These are phyloP conservation scores for Jaculus jaculus DNA, from an alignment of 2,113 vertebrate species.

Conservation along the genomic window DNA sequence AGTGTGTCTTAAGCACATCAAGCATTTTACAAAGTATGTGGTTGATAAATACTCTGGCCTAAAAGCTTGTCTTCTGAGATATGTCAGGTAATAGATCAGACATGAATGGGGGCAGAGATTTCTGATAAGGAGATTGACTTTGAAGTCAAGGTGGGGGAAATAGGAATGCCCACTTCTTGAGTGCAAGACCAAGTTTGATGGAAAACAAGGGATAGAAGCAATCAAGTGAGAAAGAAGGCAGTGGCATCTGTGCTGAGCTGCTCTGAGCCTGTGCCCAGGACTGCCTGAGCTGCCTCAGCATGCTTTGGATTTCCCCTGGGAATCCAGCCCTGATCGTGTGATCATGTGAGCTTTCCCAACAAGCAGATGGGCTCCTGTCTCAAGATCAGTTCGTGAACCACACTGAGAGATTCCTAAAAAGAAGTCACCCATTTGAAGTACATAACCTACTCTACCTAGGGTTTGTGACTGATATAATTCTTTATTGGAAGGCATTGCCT, in stretches of 20 bases:
- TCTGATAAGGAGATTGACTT: constrained; percentile 21
- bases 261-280: constrained; percentile 38
- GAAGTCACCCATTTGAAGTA: constrained; percentile 46
- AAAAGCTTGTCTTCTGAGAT: constrained; percentile 22
- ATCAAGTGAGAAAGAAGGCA: background rate
- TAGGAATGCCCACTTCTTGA: background rate
- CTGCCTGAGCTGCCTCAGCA: constrained; percentile 31
- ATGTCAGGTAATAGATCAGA: constrained; percentile 24
- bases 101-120: constrained; percentile 1
- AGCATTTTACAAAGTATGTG: background rate
- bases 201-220: background rate
- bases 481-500: constrained; percentile 78
- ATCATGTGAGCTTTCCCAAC: background rate
- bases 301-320: background rate
- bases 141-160: background rate
- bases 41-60: constrained; percentile 21
- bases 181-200: background rate
- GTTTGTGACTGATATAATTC: constrained; percentile 76
- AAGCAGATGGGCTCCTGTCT: background rate
- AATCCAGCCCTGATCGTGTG: background rate
- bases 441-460: constrained; percentile 65
- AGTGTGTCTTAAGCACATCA: constrained; percentile 8
- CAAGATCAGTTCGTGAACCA: constrained; percentile 16
- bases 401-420: constrained; percentile 3
- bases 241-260: background rate